Conservation (phyloP, 1,140 invertebrate genomes). For the Teleopsis dalmanni region DNA sequence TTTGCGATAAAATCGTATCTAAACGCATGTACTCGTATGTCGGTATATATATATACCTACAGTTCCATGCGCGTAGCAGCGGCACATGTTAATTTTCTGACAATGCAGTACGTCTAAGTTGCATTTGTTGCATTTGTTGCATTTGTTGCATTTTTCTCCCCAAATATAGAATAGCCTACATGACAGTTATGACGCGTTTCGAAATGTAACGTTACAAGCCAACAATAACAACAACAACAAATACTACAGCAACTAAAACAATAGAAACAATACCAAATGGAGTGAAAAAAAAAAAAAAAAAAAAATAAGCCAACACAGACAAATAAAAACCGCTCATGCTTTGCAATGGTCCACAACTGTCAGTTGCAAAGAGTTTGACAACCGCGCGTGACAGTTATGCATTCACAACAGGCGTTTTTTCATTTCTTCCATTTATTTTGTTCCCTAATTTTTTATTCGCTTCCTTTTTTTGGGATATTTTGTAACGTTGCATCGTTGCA, state of each 20-base stretch:
- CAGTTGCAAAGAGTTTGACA: constrained; percentile 10
- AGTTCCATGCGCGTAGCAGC: no score
- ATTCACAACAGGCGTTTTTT: no score
- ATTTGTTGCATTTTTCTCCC: neutral
- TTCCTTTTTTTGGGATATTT: no score
- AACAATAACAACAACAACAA: neutral
- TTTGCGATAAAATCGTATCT: constrained; percentile 11
- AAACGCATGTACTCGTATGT: no score
- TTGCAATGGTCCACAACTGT: constrained; percentile 8
- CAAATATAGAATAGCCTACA: constrained; percentile 7
- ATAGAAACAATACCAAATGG: constrained; percentile 1
- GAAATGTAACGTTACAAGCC: constrained; percentile 2
- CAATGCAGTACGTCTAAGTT: neutral
- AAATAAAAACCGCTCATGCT: neutral
- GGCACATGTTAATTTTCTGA: neutral
- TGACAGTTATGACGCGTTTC: constrained; percentile 10
- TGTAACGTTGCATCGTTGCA: no score
- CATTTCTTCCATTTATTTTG: no score
- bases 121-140: neutral
- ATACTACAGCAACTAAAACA: constrained; percentile 9
- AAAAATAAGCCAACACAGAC: constrained; percentile 1
- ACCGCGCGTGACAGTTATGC: constrained; percentile 10
- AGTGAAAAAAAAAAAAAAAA: constrained; percentile 2
- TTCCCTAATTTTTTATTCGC: no score
- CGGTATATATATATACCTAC: no score